Conservation (phyloP, 2,797 vertebrate species). For the Falco columbarius region DNA sequence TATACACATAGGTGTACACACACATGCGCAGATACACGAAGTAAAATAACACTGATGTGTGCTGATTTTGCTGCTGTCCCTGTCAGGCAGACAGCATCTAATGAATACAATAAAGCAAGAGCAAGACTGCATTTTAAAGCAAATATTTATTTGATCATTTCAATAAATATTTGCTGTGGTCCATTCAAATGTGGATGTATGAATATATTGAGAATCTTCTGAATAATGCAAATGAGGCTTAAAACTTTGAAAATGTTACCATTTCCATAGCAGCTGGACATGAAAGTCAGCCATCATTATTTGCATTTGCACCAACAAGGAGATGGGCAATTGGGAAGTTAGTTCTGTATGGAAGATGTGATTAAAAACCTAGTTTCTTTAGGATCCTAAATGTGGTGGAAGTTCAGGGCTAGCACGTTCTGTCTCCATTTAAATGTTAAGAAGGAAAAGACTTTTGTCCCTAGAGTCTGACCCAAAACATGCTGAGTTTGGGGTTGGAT, state of each 20-base stretch:
- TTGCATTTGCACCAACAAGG: neutral
- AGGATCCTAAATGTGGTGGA: neutral
- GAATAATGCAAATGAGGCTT: neutral
- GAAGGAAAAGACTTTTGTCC: neutral
- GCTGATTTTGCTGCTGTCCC: neutral
- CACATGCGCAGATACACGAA: neutral
- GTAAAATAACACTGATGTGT: neutral
- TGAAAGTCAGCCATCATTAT: neutral
- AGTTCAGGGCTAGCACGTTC: neutral
- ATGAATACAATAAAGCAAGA: conserved; percentile 18
- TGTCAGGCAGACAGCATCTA: neutral
- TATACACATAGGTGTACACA: accelerated
- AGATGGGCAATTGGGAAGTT: neutral
- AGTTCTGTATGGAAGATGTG: neutral
- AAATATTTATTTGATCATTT: conserved; percentile 5
- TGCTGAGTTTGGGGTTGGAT: too few relatives aligned
- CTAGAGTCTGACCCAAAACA: neutral
- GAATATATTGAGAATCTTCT: neutral
- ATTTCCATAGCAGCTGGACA: neutral
- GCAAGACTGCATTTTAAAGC: neutral
- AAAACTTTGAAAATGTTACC: neutral
- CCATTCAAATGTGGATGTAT: neutral
- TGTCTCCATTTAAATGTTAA: neutral
- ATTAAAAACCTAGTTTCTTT: neutral
- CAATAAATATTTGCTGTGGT: neutral